Conservation (phyloP, 2,888 invertebrate species). For the Lasioglossum morio region DNA sequence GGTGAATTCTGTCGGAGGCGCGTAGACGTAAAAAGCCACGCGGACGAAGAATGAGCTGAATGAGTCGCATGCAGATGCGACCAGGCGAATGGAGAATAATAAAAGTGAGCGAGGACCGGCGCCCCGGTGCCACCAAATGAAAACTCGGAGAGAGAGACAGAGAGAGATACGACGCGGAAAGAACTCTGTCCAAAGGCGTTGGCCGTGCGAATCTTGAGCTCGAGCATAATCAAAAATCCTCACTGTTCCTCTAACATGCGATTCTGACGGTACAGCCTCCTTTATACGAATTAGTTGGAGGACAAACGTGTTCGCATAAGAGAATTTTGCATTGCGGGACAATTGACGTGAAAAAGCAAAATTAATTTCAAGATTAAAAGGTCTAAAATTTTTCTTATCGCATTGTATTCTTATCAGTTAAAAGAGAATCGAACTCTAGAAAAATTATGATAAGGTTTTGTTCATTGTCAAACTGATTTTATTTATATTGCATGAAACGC, state of each 20-base stretch:
- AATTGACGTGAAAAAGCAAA: no score
- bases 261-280: no score
- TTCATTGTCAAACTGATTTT: no score
- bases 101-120: slow-evolving; percentile 45
- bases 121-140: slow-evolving; percentile 42
- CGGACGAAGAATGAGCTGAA: slow-evolving; percentile 39
- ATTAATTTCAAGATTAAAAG: no score
- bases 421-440: no score
- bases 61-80: slow-evolving; percentile 46
- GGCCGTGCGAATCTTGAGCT: slow-evolving; percentile 7
- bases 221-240: slow-evolving; percentile 8
- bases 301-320: no score
- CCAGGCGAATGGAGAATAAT: slow-evolving; percentile 53
- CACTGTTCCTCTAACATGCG: not conserved
- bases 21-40: slow-evolving; percentile 50
- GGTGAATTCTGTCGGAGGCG: not conserved
- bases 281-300: not conserved
- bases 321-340: no score
- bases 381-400: no score
- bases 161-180: not conserved
- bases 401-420: no score
- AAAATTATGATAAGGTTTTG: no score
- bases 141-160: slow-evolving; percentile 27
- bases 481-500: no score
- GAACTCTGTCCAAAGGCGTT: slow-evolving; percentile 20